Evolutionary conservation across 2,113 vertebrate genomes (phyloP).

Genomic region (Alligator sinensis): DNA sequence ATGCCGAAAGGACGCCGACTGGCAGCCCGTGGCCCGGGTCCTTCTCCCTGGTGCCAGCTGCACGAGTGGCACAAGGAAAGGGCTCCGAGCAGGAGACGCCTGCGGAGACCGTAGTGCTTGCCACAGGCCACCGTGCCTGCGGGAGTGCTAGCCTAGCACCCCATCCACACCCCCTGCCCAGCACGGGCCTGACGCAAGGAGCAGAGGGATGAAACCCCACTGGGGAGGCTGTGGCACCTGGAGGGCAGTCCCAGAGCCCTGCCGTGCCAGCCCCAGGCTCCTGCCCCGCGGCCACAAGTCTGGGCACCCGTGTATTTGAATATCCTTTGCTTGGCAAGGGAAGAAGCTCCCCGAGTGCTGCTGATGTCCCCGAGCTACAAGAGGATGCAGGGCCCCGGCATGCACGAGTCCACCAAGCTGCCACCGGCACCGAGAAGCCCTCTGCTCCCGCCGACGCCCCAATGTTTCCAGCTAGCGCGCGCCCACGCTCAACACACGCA

Average conservation of each 20-base stretch:
- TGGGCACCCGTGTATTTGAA: fast-evolving
- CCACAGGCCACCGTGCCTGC: not conserved
- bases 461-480: no score
- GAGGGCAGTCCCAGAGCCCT: not conserved
- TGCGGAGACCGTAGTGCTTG: fast-evolving
- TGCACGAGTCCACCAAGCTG: not conserved
- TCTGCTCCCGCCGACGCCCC: not conserved
- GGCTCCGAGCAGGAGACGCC: no score
- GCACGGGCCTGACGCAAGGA: not conserved
- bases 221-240: not conserved
- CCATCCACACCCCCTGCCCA: not conserved
- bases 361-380: not conserved
- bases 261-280: not conserved
- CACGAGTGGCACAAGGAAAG: no score
- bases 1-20: not conserved
- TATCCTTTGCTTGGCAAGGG: not conserved
- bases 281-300: not conserved
- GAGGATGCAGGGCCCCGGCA: not conserved
- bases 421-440: not conserved
- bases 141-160: fast-evolving
- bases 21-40: not conserved
- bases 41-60: no score
- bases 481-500: no score
- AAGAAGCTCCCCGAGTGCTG: not conserved
- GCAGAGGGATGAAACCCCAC: not conserved